These are phyloP conservation scores for Columba janthina DNA, from an alignment of 2,113 vertebrate species.

Conservation along the genomic window DNA sequence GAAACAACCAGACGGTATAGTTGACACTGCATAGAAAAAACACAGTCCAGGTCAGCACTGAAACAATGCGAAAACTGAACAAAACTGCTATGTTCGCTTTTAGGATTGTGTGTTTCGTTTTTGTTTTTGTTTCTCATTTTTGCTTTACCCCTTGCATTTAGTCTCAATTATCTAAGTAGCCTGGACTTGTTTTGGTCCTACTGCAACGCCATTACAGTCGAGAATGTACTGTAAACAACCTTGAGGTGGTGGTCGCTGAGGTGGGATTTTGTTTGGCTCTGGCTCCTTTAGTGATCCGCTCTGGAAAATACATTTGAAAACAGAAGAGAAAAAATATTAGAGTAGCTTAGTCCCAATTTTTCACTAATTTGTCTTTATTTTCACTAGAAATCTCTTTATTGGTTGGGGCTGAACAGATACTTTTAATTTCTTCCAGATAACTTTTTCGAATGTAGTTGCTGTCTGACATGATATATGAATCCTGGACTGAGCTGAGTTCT, in stretches of 20 bases:
- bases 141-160: conserved; percentile 76
- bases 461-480: conserved; percentile 1
- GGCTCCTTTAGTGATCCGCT: conserved; percentile 87
- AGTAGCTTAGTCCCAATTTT: conserved; percentile 21
- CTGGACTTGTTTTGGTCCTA: conserved; percentile 88
- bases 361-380: conserved; percentile 11
- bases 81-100: conserved; percentile 66
- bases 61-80: conserved; percentile 75
- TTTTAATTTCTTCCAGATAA: conserved; percentile 36
- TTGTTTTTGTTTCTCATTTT: conserved; percentile 67
- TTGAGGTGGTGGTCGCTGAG: conserved; percentile 93
- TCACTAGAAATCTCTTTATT: not conserved
- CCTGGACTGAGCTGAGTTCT: not conserved
- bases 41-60: conserved; percentile 86
- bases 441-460: conserved; percentile 17
- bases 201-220: conserved; percentile 90
- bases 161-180: conserved; percentile 83
- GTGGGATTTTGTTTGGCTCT: conserved; percentile 87
- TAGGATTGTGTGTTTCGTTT: conserved; percentile 64
- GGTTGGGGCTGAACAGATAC: not conserved
- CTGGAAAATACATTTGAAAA: conserved; percentile 83
- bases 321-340: conserved; percentile 48
- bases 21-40: conserved; percentile 93
- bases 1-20: conserved; percentile 79
- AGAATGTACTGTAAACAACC: conserved; percentile 95